Evolutionary conservation across 2,888 invertebrate species (phyloP).

Genomic region (Schizotus pectinicornis): DNA sequence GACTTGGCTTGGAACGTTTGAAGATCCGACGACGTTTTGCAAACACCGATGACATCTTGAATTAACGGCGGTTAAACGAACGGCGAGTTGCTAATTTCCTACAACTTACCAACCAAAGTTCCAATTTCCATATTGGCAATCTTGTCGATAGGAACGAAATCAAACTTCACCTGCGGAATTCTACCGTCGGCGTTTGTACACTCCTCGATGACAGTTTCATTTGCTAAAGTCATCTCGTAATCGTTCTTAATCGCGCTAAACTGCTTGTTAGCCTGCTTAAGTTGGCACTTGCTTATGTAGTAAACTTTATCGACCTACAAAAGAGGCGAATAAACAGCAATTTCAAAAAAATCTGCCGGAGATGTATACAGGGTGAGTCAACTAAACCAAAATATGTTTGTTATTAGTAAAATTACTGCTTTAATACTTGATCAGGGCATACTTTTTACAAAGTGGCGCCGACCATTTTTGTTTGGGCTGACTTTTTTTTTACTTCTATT

Average conservation of each 20-base stretch:
- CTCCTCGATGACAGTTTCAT: conserved; percentile 62
- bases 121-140: conserved; percentile 73
- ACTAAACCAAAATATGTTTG: neutral
- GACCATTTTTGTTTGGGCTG: too few species aligned
- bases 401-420: too few species aligned
- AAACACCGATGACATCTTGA: conserved; percentile 89
- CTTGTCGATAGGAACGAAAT: conserved; percentile 77
- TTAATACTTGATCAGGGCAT: too few species aligned
- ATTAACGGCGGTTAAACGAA: conserved; percentile 23
- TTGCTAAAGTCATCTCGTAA: conserved; percentile 91
- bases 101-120: conserved; percentile 70
- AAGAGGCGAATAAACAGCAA: conserved; percentile 18
- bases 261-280: conserved; percentile 95
- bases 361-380: conserved; percentile 59
- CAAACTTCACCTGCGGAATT: conserved; percentile 79
- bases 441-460: too few species aligned
- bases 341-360: conserved; percentile 41
- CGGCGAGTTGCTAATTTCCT: neutral
- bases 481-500: too few species aligned
- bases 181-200: conserved; percentile 61
- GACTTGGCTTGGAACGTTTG: conserved; percentile 74
- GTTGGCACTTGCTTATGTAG: conserved; percentile 79
- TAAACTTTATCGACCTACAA: conserved; percentile 76
- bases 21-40: conserved; percentile 75
- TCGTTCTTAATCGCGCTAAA: conserved; percentile 86